Evolutionary conservation across 35 echinoderm and acorn worm species (phyloP).

Genomic region (Apostichopus parvimensis): DNA sequence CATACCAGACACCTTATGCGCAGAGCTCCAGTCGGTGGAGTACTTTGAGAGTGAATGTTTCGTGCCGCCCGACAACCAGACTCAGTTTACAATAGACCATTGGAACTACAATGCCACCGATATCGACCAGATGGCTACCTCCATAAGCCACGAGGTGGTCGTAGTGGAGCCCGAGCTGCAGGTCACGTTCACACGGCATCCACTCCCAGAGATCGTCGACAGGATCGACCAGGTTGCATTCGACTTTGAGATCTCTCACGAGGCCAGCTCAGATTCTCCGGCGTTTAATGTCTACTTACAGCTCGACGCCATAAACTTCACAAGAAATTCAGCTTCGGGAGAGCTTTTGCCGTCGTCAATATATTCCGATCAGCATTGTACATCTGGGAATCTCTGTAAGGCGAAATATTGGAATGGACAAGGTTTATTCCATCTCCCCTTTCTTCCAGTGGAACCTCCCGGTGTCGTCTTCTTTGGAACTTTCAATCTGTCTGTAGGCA

Average conservation of each 20-base stretch:
- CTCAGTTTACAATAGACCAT: slow-evolving; percentile 74
- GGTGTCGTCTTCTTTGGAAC: slow-evolving; percentile 56
- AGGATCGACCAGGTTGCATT: slow-evolving; percentile 71
- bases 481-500: slow-evolving; percentile 65
- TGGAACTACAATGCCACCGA: slow-evolving; percentile 77
- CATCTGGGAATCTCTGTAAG: slow-evolving; percentile 37
- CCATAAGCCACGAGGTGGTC: slow-evolving; percentile 35
- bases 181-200: slow-evolving; percentile 61
- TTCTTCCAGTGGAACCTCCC: slow-evolving; percentile 62
- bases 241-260: slow-evolving; percentile 68
- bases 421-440: slow-evolving; percentile 64
- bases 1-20: slow-evolving; percentile 21
- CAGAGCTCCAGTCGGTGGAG: slow-evolving; percentile 35
- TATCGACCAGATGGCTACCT: slow-evolving; percentile 63
- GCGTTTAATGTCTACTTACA: slow-evolving; percentile 67
- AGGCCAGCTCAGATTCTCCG: slow-evolving; percentile 59
- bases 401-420: slow-evolving; percentile 53
- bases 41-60: slow-evolving; percentile 72
- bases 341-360: neutral
- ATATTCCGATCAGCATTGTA: slow-evolving; percentile 17
- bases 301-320: slow-evolving; percentile 78
- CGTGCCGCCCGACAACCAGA: slow-evolving; percentile 74
- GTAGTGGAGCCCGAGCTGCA: slow-evolving; percentile 70
- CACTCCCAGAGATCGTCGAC: slow-evolving; percentile 71
- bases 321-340: slow-evolving; percentile 44